Evolutionary conservation across 2,888 invertebrate genomes (phyloP), one percentile per base, ranked within the genome.

Genomic region (Psylliodes chrysocephalus): DNA sequence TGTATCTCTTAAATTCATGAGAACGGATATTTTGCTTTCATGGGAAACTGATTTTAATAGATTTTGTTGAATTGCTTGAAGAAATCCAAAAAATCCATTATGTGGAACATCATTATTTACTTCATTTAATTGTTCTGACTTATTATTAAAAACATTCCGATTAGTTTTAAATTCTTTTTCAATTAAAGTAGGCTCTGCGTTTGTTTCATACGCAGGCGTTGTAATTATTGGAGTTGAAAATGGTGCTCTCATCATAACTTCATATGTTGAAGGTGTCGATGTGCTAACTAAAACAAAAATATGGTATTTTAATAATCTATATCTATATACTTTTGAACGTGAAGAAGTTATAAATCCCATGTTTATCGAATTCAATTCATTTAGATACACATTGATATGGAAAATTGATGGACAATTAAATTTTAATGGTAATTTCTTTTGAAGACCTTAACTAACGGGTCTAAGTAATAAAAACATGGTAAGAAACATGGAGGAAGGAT

Each of bases 1-100:
- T 60, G 85, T 83, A 67, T 88, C 86, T 66, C 87, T 86, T 59
- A 91, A 83, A 14, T 84, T 79, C 68, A 85, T 84, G 57, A 91
- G 82, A 74, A 89, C 87, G 44, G 81, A 78, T 8, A 89, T 80
- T 80, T 90, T 90, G 53, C 86, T 86, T 44, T 75, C 75, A 14
- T 75, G 66, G 25, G 73, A 72, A 52, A 80, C 81, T 15, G 85
- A 82, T 2, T 83, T 70, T 30, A 79, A 70, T 25, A 82, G 69
- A 18, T 75, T 76, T 17, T 75, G 73, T 69, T 82, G 82, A 15
- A 82, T 73, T 33, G 69, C 70, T 53, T 74, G 70, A 35, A 81
- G 60, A 52, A 77, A 73, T 1, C 77, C 63, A 19, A 72, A 15
- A 60, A 76, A 72, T 35, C 69, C 69, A 12, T 66, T 59, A 19